Base-by-base conservation (phyloP, 2,888 invertebrate genomes). In the Nycteola revayana region DNA sequence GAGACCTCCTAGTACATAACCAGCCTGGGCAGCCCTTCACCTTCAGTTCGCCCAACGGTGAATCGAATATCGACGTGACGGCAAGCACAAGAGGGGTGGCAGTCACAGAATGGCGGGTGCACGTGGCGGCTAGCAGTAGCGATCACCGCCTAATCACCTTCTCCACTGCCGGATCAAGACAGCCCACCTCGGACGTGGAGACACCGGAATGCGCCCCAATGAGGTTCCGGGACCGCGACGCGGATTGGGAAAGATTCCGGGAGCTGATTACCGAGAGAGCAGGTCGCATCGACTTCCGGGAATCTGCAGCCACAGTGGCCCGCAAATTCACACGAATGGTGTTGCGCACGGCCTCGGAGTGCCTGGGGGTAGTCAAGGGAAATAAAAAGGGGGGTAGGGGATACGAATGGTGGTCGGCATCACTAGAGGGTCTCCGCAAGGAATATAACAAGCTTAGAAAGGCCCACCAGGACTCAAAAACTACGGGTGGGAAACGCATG, bases 41-140 rank as follows among this genome's bases (percentile, higher is more conserved):
- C n/a, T n/a, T n/a, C n/a, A n/a, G n/a, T n/a, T n/a, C n/a, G n/a
- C n/a, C n/a, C n/a, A n/a, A n/a, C n/a, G n/a, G n/a, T n/a, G 28
- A 36, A 10, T 56, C 62, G 0, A 63, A 62, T 20, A 42, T 65
- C 0, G 62, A 65, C 37, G 2, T 64, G 0, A 65, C 62, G 0
- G 3, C 63, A 0, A 7, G 41, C 0, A 49, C 53, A 0, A 11
- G 59, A 0, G 38, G 49, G 0, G 17, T 37, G 0, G 1, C 2
- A 0, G 32, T 50, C 0, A 0, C 3, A 0, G 28, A 40, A 0
- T 62, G 65, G 61, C n/a, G 0, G 2, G 56, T 59, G 0, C 39
- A 34, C 2, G 45, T 29, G 0, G 33, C 28, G 0, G 36, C 9
- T 0, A 49, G 44, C 20, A 4, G n/a, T n/a, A 55, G 57, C 3